A percentile compares a stretch with the other conserved stretches of the same genome.
Evolutionary conservation across 2,888 invertebrate genomes (phyloP).

Genomic region (Amblyteles armatorius): DNA sequence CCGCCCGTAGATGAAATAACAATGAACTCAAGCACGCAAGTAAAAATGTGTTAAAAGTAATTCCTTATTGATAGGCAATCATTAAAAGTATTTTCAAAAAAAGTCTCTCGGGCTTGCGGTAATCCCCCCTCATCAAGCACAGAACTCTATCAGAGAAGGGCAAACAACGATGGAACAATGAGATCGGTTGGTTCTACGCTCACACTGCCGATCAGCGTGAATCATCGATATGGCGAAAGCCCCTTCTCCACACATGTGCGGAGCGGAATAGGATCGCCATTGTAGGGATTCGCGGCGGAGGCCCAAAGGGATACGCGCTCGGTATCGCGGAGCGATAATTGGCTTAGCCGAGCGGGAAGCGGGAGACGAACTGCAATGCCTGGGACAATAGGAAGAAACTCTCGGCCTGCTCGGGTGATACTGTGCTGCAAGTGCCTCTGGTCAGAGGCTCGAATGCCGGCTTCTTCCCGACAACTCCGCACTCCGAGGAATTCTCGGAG

Average conservation of each 20-base stretch:
- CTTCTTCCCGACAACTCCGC: constrained; percentile 63
- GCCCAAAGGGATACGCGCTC: constrained; percentile 27
- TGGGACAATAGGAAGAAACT: constrained; percentile 77
- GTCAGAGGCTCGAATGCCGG: constrained; percentile 70
- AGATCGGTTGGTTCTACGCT: no score
- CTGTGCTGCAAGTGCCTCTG: constrained; percentile 19
- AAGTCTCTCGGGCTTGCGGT: no score
- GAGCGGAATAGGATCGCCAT: constrained; percentile 59
- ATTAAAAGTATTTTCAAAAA: no score
- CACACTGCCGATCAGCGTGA: constrained; percentile 6
- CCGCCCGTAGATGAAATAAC: no score
- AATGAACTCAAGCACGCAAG: no score
- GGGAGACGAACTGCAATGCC: constrained; percentile 35
- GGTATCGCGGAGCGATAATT: constrained; percentile 75
- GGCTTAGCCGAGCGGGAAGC: constrained; percentile 74
- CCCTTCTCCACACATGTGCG: constrained; percentile 62
- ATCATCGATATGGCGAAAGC: constrained; percentile 36
- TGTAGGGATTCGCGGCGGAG: constrained; percentile 39
- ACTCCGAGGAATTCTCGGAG: constrained; percentile 20
- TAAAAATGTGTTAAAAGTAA: no score
- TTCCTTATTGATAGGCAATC: no score
- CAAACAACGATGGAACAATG: no score
- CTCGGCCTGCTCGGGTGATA: constrained; percentile 43
- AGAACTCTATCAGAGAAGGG: no score
- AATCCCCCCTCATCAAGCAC: no score